These are phyloP conservation scores for Leptinotarsa defecta DNA, from an alignment of 1,140 invertebrate species.

Conservation along the genomic window DNA sequence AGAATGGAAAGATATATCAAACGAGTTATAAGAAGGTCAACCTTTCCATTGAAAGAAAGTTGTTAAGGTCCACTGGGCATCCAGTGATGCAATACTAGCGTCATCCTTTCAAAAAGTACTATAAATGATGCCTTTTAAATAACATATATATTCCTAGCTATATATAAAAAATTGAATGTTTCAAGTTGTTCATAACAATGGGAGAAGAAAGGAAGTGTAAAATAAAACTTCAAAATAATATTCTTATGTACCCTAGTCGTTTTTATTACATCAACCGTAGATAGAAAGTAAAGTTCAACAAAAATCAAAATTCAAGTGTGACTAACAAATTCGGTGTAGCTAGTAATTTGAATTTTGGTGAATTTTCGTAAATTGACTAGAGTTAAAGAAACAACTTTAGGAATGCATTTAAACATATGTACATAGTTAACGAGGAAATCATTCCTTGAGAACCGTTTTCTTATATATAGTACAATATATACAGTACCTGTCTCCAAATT, in stretches of 20 bases:
- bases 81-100: no score
- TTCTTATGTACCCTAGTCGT: conserved; percentile 29
- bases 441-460: background rate
- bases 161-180: no score
- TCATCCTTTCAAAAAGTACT: no score
- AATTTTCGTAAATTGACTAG: conserved; percentile 39
- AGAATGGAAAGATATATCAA: no score
- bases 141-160: no score
- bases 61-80: no score
- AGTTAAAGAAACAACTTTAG: conserved; percentile 40
- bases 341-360: conserved; percentile 22
- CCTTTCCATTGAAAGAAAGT: no score
- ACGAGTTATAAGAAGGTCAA: no score
- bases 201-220: background rate
- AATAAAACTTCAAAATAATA: background rate
- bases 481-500: background rate
- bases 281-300: background rate
- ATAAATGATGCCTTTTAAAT: no score
- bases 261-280: conserved; percentile 26
- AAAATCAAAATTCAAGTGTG: conserved; percentile 10
- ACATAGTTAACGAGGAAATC: conserved; percentile 18
- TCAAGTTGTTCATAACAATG: no score
- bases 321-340: background rate
- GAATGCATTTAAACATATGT: conserved; percentile 42
- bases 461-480: conserved; percentile 22